phyloP scores from a whole-genome alignment of 2,888 invertebrate species.

The Dexiosoma caninum region DNA sequence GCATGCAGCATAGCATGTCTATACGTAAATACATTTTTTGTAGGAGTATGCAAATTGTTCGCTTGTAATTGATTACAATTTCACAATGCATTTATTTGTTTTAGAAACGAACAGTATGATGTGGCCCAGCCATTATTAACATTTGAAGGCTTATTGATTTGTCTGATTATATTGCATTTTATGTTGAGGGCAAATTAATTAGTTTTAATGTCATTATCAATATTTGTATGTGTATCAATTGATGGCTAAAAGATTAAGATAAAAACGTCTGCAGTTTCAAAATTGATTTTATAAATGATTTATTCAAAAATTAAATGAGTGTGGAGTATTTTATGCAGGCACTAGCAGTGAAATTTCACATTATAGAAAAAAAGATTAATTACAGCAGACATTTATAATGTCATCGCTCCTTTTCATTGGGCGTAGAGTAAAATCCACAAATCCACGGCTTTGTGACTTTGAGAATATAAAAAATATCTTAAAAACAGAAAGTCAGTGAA shows the following conservation, averaged over 20 bases:
- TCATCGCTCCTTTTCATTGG: too few relatives aligned
- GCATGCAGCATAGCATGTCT: not conserved
- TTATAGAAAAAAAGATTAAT: too few relatives aligned
- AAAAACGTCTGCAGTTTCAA: not conserved
- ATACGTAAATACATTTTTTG: not conserved
- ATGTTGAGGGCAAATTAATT: slow-evolving; percentile 60
- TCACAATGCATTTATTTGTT: slow-evolving; percentile 55
- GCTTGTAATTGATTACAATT: slow-evolving; percentile 60
- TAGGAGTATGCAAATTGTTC: slow-evolving; percentile 39
- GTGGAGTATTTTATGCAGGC: not conserved
- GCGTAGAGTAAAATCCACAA: too few relatives aligned
- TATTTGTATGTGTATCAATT: slow-evolving; percentile 3
- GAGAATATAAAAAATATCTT: too few relatives aligned
- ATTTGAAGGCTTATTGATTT: slow-evolving; percentile 54
- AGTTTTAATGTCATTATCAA: slow-evolving; percentile 52
- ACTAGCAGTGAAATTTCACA: too few relatives aligned
- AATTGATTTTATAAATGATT: too few relatives aligned
- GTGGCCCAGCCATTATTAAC: not conserved
- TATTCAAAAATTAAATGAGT: not conserved
- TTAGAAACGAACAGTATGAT: slow-evolving; percentile 30
- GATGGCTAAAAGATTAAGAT: not conserved
- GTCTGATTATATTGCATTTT: slow-evolving; percentile 59
- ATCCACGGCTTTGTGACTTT: too few relatives aligned
- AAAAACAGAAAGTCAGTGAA: too few relatives aligned
- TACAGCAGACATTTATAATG: too few relatives aligned